phyloP scores from a whole-genome alignment of 2,888 invertebrate genomes.

The Choristoneura rosaceana region DNA sequence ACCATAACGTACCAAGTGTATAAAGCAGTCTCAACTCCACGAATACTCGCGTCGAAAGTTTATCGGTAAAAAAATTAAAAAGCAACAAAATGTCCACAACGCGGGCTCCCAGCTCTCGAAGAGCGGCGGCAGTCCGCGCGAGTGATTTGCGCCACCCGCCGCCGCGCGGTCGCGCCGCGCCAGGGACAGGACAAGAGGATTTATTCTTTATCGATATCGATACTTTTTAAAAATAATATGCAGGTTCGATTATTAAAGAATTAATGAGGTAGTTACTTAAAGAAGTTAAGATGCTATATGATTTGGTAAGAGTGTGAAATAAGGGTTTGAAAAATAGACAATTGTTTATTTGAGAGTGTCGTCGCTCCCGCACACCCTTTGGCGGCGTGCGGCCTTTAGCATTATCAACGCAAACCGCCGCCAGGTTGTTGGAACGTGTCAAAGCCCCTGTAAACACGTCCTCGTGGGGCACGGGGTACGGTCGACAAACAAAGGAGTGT shows the following conservation, averaged over 20 bases:
- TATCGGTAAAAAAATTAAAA: conserved; percentile 50
- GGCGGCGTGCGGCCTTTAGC: conserved; percentile 24
- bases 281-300: not conserved
- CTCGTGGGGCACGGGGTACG: conserved; percentile 51
- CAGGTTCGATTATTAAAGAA: not conserved
- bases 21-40: conserved; percentile 7
- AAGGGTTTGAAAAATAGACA: conserved; percentile 6
- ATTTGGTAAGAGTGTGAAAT: not conserved
- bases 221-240: conserved; percentile 32
- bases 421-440: conserved; percentile 50
- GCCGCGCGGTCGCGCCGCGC: conserved; percentile 76
- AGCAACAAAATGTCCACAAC: conserved; percentile 62
- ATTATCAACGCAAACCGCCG: conserved; percentile 25
- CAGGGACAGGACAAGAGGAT: conserved; percentile 60
- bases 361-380: conserved; percentile 18
- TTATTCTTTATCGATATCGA: conserved; percentile 59
- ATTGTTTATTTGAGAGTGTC: conserved; percentile 8
- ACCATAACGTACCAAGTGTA: not conserved
- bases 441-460: conserved; percentile 48
- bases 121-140: conserved; percentile 82
- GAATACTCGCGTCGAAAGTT: conserved; percentile 14
- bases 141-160: conserved; percentile 83
- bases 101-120: conserved; percentile 67
- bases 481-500: conserved; percentile 82
- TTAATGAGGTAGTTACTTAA: not conserved